A percentile compares a stretch with the other conserved stretches of the same genome.
phyloP scores from a whole-genome alignment of 2,888 invertebrate genomes.

The Sinelater perroti region DNA sequence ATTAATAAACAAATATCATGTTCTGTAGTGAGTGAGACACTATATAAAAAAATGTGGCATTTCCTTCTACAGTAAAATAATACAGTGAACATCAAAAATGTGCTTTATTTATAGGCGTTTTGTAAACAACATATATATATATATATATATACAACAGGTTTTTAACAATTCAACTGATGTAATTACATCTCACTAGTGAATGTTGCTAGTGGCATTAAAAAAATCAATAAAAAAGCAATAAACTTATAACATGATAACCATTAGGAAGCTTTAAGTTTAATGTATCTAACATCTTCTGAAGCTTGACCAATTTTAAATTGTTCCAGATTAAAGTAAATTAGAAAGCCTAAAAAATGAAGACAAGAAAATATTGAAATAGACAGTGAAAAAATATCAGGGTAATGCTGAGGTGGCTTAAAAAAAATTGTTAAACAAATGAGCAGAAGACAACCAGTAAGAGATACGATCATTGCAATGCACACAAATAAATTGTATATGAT shows the following conservation, averaged over 20 bases:
- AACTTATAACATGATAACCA: background rate
- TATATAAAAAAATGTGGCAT: too few relatives aligned
- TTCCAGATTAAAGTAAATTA: conserved; percentile 76
- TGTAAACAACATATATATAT: too few relatives aligned
- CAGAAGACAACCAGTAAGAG: conserved; percentile 69
- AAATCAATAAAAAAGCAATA: too few relatives aligned
- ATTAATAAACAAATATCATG: too few relatives aligned
- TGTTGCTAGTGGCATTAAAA: too few relatives aligned
- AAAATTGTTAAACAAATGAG: conserved; percentile 67
- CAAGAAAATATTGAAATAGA: conserved; percentile 84
- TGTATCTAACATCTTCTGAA: conserved; percentile 30
- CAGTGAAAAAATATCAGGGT: conserved; percentile 85
- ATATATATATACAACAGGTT: too few relatives aligned
- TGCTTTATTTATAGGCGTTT: too few relatives aligned
- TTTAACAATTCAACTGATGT: too few relatives aligned
- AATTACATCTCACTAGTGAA: too few relatives aligned
- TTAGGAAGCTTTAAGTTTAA: conserved; percentile 31
- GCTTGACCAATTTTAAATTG: conserved; percentile 66
- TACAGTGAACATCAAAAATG: too few relatives aligned
- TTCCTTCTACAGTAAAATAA: too few relatives aligned
- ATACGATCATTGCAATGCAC: conserved; percentile 58
- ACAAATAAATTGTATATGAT: conserved; percentile 24
- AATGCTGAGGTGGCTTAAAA: conserved; percentile 72
- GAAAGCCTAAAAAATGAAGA: conserved; percentile 79
- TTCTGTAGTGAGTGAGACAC: too few relatives aligned